Percentiles rank a stretch among this genome's conserved stretches.
phyloP scores from a whole-genome alignment of 2,113 vertebrate species.

The Plecotus auritus region DNA sequence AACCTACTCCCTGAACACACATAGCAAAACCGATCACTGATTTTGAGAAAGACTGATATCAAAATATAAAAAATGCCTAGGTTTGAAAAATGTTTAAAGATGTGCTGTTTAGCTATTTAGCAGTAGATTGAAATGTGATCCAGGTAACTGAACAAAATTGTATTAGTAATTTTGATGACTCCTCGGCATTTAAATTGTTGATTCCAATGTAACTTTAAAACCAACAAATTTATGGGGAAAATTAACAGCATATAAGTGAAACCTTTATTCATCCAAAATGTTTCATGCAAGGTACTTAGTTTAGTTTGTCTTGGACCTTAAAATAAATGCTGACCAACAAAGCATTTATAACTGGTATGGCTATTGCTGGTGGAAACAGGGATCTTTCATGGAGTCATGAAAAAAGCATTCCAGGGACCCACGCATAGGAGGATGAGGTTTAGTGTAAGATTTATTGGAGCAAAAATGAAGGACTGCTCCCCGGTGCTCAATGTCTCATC shows the following conservation, averaged over 20 bases:
- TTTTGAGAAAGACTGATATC: neutral
- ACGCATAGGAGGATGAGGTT: neutral
- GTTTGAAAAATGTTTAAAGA: neutral
- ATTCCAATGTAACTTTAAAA: neutral
- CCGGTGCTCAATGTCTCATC: neutral
- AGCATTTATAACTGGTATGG: neutral
- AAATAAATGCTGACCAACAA: neutral
- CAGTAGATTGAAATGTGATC: neutral
- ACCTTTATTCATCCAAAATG: neutral
- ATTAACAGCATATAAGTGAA: neutral
- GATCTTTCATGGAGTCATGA: neutral
- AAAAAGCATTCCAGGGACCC: neutral
- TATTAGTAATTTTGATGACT: neutral
- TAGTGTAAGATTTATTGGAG: neutral
- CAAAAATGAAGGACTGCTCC: neutral
- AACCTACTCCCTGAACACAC: accelerated
- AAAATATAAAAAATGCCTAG: neutral
- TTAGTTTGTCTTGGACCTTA: neutral
- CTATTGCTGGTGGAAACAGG: neutral
- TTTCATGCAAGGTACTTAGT: neutral
- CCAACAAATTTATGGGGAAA: neutral
- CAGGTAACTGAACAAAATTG: neutral
- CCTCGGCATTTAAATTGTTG: neutral
- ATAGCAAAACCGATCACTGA: neutral
- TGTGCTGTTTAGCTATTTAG: neutral